Conservation (phyloP, 2,888 invertebrate genomes). For the Pocota personata region DNA sequence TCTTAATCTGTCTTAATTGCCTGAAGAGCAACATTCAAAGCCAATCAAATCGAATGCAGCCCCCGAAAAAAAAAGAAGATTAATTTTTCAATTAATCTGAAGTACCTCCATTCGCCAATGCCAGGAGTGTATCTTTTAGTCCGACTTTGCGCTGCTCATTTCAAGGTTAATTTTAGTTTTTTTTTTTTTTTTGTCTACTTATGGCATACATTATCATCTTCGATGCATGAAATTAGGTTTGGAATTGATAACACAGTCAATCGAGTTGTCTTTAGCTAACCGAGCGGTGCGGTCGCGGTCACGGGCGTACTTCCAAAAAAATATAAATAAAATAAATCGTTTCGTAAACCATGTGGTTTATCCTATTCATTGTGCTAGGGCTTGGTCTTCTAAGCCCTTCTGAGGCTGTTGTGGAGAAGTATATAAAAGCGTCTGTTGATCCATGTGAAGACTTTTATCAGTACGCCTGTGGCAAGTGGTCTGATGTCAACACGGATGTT, state of each 20-base stretch:
- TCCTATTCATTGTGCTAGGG: neutral
- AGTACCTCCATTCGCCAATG: slow-evolving; percentile 39
- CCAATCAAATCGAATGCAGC: slow-evolving; percentile 46
- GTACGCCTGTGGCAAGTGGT: slow-evolving; percentile 80
- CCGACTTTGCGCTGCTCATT: slow-evolving; percentile 46
- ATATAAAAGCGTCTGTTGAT: slow-evolving; percentile 78
- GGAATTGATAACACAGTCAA: slow-evolving; percentile 38
- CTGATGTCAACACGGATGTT: slow-evolving; percentile 75
- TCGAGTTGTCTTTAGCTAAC: slow-evolving; percentile 41
- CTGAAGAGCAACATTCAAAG: slow-evolving; percentile 45
- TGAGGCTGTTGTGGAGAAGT: slow-evolving; percentile 28
- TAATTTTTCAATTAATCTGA: slow-evolving; percentile 58
- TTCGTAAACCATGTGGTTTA: neutral
- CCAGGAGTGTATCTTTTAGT: slow-evolving; percentile 15
- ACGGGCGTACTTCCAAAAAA: neutral
- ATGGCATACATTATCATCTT: slow-evolving; percentile 8
- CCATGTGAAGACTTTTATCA: slow-evolving; percentile 81
- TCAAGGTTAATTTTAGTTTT: slow-evolving; percentile 52
- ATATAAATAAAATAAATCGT: neutral
- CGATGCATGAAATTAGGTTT: slow-evolving; percentile 27
- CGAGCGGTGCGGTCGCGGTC: slow-evolving; percentile 25
- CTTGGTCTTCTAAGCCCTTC: neutral
- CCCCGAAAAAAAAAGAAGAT: slow-evolving; percentile 10
- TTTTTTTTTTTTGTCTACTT: neutral
- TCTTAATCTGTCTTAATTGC: slow-evolving; percentile 59